Conservation (phyloP, 2,888 invertebrate genomes). For the Metopia argyrocephala region DNA sequence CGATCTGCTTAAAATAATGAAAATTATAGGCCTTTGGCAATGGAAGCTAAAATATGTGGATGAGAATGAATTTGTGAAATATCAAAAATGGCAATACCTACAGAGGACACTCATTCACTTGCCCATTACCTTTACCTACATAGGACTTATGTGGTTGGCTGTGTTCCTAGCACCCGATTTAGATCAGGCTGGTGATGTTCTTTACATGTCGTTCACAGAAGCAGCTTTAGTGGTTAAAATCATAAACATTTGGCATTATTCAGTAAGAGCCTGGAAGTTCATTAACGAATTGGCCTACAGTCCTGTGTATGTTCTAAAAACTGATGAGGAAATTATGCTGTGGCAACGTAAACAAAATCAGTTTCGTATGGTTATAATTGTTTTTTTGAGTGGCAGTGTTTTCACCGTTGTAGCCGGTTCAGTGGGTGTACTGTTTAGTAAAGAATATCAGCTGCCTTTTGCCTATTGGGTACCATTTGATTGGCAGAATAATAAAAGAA, state of each 20-base stretch:
- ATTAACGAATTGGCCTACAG: slow-evolving; percentile 65
- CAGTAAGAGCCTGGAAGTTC: slow-evolving; percentile 62
- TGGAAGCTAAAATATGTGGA: slow-evolving; percentile 24
- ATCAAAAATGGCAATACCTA: slow-evolving; percentile 29
- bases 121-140: slow-evolving; percentile 68
- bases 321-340: slow-evolving; percentile 55
- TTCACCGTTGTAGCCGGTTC: slow-evolving; percentile 63
- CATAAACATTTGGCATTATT: slow-evolving; percentile 69
- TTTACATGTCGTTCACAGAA: slow-evolving; percentile 72
- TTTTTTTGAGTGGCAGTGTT: slow-evolving; percentile 64
- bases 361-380: slow-evolving; percentile 65
- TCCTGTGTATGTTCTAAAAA: slow-evolving; percentile 52
- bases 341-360: slow-evolving; percentile 68
- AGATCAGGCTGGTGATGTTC: slow-evolving; percentile 69
- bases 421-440: slow-evolving; percentile 38
- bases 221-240: slow-evolving; percentile 69
- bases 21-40: slow-evolving; percentile 54
- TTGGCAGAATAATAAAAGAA: slow-evolving; percentile 63
- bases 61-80: slow-evolving; percentile 20
- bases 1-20: slow-evolving; percentile 58
- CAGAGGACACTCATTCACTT: slow-evolving; percentile 67
- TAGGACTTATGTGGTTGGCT: slow-evolving; percentile 70
- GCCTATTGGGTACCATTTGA: slow-evolving; percentile 74
- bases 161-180: slow-evolving; percentile 67
- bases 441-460: slow-evolving; percentile 68